Evolutionary conservation across 2,113 vertebrate genomes (phyloP).

Genomic region (Xerus inauris): DNA sequence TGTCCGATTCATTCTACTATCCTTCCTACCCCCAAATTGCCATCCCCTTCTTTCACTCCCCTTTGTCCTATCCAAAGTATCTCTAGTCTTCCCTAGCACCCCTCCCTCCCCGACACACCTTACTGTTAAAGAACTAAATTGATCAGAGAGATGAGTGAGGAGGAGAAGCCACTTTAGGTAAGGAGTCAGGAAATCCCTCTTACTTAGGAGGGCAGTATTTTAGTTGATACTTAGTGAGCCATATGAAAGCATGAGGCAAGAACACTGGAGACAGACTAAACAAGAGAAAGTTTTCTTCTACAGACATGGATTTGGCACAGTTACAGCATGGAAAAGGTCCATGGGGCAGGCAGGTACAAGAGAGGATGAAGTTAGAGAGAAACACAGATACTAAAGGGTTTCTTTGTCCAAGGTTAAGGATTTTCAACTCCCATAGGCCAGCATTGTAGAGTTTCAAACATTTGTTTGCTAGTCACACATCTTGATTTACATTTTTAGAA

Average conservation of each 20-base stretch:
- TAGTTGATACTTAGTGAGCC: not conserved
- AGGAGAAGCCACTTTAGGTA: not conserved
- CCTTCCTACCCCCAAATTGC: too few relatives aligned
- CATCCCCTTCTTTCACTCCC: too few relatives aligned
- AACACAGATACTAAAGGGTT: not conserved
- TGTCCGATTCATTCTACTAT: too few relatives aligned
- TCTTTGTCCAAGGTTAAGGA: not conserved
- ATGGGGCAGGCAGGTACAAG: not conserved
- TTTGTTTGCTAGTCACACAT: not conserved
- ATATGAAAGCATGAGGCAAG: not conserved
- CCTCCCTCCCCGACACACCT: fast-evolving
- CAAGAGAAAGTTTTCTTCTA: not conserved
- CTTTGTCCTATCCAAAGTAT: too few relatives aligned
- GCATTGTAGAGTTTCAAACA: not conserved
- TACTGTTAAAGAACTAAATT: not conserved
- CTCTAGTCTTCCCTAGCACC: too few relatives aligned
- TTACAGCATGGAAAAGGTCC: not conserved
- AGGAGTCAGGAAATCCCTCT: not conserved
- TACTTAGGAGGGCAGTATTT: not conserved
- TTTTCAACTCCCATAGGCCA: not conserved
- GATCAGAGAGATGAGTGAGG: not conserved
- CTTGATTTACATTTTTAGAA: not conserved
- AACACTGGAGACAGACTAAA: not conserved
- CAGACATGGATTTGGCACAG: not conserved
- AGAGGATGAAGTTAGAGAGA: not conserved